Conservation (phyloP, 53 echinoderm and acorn worm genomes). For the Henricia sp. region DNA sequence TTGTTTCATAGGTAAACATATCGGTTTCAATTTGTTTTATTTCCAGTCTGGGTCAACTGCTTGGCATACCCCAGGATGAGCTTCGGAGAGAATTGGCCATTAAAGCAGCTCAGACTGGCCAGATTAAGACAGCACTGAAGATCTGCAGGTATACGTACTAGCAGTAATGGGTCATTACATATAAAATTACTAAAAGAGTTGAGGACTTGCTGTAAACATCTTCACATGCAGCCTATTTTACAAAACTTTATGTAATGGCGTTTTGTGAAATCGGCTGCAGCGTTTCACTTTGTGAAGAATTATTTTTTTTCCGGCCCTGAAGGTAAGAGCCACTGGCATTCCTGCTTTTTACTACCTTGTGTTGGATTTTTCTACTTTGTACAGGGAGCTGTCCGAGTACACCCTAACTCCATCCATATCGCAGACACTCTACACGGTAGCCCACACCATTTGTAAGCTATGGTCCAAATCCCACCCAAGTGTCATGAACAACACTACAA, state of each 20-base stretch:
- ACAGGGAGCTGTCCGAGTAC: conserved; percentile 73
- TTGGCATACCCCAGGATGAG: conserved; percentile 62
- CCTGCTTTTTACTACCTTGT: too few species aligned
- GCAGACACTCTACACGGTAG: conserved; percentile 61
- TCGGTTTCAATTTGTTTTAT: neutral
- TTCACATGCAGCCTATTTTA: too few species aligned
- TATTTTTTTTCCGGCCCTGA: too few species aligned
- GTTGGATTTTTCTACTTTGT: too few species aligned
- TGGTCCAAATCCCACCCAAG: conserved; percentile 59
- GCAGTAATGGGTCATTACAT: too few species aligned
- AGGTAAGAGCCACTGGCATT: too few species aligned
- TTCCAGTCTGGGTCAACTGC: conserved; percentile 71
- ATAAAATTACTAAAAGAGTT: too few species aligned
- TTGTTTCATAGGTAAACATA: too few species aligned
- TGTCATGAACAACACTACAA: conserved; percentile 35
- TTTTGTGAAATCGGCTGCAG: too few species aligned
- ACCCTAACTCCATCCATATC: conserved; percentile 41
- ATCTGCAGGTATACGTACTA: conserved; percentile 70
- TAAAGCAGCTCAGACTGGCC: conserved; percentile 76
- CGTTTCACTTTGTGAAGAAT: too few species aligned
- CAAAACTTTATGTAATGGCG: too few species aligned
- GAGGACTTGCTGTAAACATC: too few species aligned
- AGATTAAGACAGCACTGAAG: conserved; percentile 65
- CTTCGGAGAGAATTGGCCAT: conserved; percentile 74
- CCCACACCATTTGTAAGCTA: conserved; percentile 58